Percentiles rank a stretch among this genome's conserved stretches.
These are phyloP conservation scores for Leistus spinibarbis DNA, from an alignment of 2,888 invertebrate species.

Conservation along the genomic window DNA sequence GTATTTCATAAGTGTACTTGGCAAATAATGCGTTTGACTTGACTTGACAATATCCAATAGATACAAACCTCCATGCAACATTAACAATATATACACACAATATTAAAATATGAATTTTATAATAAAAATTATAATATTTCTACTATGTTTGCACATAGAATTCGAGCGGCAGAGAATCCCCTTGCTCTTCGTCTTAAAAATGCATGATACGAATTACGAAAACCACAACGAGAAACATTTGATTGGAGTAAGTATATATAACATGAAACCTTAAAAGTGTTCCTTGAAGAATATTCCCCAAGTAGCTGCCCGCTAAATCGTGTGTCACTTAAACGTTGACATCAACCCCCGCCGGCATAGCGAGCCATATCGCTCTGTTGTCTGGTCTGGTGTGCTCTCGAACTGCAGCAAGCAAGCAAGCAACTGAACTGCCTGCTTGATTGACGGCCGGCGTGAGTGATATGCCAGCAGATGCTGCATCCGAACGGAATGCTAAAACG, in stretches of 20 bases:
- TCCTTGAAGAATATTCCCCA: not conserved
- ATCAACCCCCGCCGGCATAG: not conserved
- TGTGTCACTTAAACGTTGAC: not conserved
- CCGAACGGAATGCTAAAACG: conserved; percentile 13
- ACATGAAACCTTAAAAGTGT: conserved; percentile 29
- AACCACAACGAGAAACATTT: too few relatives aligned
- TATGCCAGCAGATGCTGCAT: conserved; percentile 26
- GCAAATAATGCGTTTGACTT: too few relatives aligned
- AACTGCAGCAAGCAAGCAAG: not conserved
- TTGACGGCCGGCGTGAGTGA: conserved; percentile 14
- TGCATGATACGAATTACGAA: too few relatives aligned
- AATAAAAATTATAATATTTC: too few relatives aligned
- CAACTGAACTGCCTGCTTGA: not conserved
- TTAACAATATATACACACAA: too few relatives aligned
- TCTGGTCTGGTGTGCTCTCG: not conserved
- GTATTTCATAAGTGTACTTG: too few relatives aligned
- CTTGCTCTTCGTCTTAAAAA: too few relatives aligned
- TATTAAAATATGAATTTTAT: too few relatives aligned
- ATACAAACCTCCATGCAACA: too few relatives aligned
- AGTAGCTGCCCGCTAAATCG: conserved; percentile 8
- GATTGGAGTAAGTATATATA: not conserved
- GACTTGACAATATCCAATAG: too few relatives aligned
- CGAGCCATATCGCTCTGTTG: not conserved
- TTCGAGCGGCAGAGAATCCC: too few relatives aligned
- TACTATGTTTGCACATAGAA: too few relatives aligned